Conservation (phyloP, 2,797 vertebrate genomes). For the Lepilemur ruficaudatus region DNA sequence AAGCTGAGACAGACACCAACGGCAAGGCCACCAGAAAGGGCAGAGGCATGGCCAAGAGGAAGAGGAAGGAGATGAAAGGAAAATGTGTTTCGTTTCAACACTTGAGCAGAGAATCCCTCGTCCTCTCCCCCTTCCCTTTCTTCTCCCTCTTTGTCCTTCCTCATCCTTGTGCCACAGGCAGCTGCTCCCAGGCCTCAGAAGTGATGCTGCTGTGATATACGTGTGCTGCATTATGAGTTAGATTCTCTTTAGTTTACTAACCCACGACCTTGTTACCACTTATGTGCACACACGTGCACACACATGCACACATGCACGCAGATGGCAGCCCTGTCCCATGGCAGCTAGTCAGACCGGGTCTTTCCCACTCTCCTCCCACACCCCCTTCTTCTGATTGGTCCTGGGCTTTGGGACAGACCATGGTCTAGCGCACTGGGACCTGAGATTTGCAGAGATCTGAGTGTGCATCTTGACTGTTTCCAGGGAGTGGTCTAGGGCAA, state of each 20-base stretch:
- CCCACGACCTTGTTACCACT: neutral
- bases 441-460: neutral
- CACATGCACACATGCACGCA: neutral
- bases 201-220: neutral
- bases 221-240: neutral
- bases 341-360: neutral
- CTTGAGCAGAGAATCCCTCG: neutral
- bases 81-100: neutral
- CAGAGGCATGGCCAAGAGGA: neutral
- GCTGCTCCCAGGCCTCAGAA: neutral
- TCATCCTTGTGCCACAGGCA: neutral
- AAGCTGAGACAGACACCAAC: neutral
- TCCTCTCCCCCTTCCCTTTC: too few species aligned
- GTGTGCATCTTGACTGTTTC: neutral
- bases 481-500: neutral
- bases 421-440: neutral
- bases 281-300: too few species aligned
- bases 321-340: neutral
- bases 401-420: neutral
- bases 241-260: neutral
- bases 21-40: neutral
- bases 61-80: neutral
- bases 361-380: neutral
- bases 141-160: neutral
- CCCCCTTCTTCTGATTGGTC: neutral